Base-by-base conservation (phyloP, 2,888 invertebrate genomes). In the Athalia circularis region DNA sequence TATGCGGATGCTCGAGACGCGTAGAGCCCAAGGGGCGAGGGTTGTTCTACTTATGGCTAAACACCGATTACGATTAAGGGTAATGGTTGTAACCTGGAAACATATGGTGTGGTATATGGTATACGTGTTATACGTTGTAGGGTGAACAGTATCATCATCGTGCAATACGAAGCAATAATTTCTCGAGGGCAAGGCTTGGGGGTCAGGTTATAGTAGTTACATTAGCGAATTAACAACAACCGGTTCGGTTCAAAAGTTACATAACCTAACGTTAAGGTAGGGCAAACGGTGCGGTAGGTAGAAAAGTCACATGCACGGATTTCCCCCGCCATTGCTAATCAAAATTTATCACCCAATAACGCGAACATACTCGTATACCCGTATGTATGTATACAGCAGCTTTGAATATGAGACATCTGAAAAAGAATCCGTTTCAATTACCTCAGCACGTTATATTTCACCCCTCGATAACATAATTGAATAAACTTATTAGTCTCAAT, bases 171-270 rank as follows among this genome's bases (percentile, higher is more conserved):
- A 72, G 72, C 72, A 13, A 72, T 72, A 72, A 72, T 72, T 72
- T 72, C 72, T 72, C 72, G 59, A 59, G 57, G 47, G 72, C 59
- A 72, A 72, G 43, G 72, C 9, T 47, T 72, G 45, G 45, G 54
- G 72, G 72, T 72, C 57, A 72, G 45, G 72, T 72, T 72, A 72
- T 72, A 59, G 29, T 29, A 29, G 72, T 72, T 59, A 72, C 72
- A 72, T 72, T 72, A 72, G 72, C 72, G 72, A 72, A 72, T 72
- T 72, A 72, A 72, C 72, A 72, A 72, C 72, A 59, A 72, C 72
- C 72, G 72, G 72, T 72, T 72, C 59, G 72, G 57, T 72, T 72
- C 72, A 72, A 59, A 72, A 72, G 72, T 72, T 72, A 57, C 72
- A 72, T 59, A 72, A 57, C 59, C 72, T 59, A 72, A 72, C 29